Evolutionary conservation across 2,888 invertebrate species (phyloP).

Genomic region (Digitonthophagus gazella): DNA sequence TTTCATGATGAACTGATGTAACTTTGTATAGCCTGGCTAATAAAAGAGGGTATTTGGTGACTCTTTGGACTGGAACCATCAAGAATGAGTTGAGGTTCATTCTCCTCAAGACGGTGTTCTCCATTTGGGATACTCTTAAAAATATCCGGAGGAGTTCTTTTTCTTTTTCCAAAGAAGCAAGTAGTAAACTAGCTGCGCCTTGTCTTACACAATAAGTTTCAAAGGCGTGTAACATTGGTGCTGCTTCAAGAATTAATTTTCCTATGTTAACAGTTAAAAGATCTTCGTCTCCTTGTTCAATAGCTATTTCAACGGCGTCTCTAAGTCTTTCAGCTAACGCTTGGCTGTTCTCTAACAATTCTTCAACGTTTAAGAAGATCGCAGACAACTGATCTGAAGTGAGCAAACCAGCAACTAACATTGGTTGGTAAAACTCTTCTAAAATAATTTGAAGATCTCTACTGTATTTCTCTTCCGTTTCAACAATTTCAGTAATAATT

Average conservation of each 20-base stretch:
- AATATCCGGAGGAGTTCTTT: constrained; percentile 92
- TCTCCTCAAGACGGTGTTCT: constrained; percentile 85
- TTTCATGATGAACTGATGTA: constrained; percentile 79
- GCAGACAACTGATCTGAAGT: constrained; percentile 88
- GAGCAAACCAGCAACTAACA: constrained; percentile 87
- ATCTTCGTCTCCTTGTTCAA: constrained; percentile 80
- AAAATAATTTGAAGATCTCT: constrained; percentile 88
- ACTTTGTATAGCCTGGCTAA: constrained; percentile 87
- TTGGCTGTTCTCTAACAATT: constrained; percentile 84
- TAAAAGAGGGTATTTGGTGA: constrained; percentile 93
- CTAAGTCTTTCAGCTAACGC: constrained; percentile 82
- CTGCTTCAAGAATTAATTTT: constrained; percentile 84
- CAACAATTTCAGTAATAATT: constrained; percentile 91
- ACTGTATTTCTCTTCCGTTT: constrained; percentile 94
- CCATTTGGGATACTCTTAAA: constrained; percentile 94
- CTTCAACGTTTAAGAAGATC: constrained; percentile 91
- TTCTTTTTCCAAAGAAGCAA: constrained; percentile 91
- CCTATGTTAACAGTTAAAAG: constrained; percentile 87
- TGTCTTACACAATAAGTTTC: constrained; percentile 94
- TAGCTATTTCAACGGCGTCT: constrained; percentile 81
- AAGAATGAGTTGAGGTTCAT: constrained; percentile 98
- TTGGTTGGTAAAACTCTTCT: constrained; percentile 91
- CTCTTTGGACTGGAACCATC: constrained; percentile 96
- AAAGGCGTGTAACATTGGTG: constrained; percentile 91
- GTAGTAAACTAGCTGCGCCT: constrained; percentile 81